A percentile compares a stretch with the other conserved stretches of the same genome.
These are phyloP conservation scores for Eptesicus fuscus DNA, from an alignment of 2,113 vertebrate genomes.

Conservation along the genomic window DNA sequence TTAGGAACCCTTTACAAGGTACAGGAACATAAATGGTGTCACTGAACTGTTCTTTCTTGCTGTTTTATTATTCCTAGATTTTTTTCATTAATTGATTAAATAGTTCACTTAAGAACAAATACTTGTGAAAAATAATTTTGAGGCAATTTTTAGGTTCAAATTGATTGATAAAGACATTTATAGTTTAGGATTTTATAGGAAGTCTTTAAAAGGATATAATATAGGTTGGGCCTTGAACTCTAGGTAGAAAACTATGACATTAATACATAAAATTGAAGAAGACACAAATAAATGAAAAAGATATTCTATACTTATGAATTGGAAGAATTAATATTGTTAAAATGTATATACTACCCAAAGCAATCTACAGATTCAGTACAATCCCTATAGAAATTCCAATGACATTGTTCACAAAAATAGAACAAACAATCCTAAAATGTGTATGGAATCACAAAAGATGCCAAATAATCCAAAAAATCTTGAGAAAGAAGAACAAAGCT, in stretches of 20 bases:
- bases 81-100: background rate
- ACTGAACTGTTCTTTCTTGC: slow-evolving; percentile 11
- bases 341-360: background rate
- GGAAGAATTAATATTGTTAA: slow-evolving; percentile 1
- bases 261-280: background rate
- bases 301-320: background rate
- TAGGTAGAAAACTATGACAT: background rate
- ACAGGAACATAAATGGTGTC: background rate
- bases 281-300: background rate
- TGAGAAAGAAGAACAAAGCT: background rate
- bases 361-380: background rate
- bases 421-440: background rate
- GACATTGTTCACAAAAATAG: background rate
- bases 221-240: background rate
- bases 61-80: background rate
- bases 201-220: slow-evolving; percentile 19
- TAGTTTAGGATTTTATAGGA: background rate
- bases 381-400: background rate
- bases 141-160: background rate
- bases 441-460: background rate
- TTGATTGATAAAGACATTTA: slow-evolving; percentile 1
- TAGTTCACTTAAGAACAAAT: background rate
- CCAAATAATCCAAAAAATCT: background rate
- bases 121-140: background rate
- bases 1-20: background rate